phyloP scores from a whole-genome alignment of 2,797 vertebrate genomes.

The Pangasius djambal region DNA sequence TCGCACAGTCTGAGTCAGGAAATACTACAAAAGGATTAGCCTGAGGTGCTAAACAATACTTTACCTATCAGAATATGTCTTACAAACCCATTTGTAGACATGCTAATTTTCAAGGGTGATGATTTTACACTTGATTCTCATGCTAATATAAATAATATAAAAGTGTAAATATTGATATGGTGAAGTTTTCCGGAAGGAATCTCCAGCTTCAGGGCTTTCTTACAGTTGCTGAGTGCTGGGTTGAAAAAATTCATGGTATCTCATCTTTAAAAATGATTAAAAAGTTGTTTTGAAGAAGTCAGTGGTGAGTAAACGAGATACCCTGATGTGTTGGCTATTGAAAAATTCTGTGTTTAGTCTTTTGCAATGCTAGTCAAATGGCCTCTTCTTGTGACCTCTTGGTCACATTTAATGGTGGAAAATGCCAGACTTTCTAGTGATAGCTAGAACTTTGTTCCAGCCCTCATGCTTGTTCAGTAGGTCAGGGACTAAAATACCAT shows the following conservation, averaged over 20 bases:
- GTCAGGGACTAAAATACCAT: not conserved
- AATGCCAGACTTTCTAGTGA: not conserved
- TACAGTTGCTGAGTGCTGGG: not conserved
- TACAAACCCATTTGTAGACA: not conserved
- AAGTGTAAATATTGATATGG: not conserved
- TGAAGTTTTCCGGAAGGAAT: not conserved
- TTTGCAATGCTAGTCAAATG: not conserved
- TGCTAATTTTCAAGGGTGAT: not conserved
- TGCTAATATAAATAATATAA: no score
- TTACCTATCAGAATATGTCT: not conserved
- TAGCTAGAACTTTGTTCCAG: not conserved
- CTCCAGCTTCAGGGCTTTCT: not conserved
- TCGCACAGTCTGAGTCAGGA: not conserved
- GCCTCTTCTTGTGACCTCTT: not conserved
- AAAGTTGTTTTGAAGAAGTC: not conserved
- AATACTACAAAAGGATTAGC: not conserved
- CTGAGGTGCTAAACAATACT: not conserved
- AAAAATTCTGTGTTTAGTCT: not conserved
- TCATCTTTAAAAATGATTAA: not conserved
- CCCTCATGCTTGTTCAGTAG: not conserved
- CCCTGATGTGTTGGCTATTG: not conserved
- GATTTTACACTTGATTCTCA: not conserved
- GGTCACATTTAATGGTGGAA: not conserved
- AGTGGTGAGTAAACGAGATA: not conserved
- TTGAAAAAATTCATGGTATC: not conserved